phyloP scores from a whole-genome alignment of 2,113 vertebrate genomes.

The Ranitomeya variabilis region DNA sequence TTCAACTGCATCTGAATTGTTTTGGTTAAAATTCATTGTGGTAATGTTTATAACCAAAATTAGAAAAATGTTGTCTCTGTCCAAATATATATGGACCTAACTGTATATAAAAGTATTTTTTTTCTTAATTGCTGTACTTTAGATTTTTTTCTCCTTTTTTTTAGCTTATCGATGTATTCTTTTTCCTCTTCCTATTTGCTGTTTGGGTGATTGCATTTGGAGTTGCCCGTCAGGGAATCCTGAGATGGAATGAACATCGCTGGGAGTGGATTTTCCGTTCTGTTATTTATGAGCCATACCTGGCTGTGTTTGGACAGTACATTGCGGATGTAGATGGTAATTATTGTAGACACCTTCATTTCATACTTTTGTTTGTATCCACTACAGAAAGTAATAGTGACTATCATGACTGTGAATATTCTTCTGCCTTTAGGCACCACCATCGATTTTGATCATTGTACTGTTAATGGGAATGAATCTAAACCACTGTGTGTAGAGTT shows the following conservation, averaged over 20 bases:
- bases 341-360: neutral
- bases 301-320: slow-evolving; percentile 81
- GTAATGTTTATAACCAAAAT: no score
- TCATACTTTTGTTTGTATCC: neutral
- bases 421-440: slow-evolving; percentile 70
- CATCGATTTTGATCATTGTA: slow-evolving; percentile 75
- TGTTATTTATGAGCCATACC: slow-evolving; percentile 77
- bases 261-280: slow-evolving; percentile 83
- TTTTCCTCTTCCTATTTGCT: slow-evolving; percentile 81
- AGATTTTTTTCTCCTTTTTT: slow-evolving; percentile 34
- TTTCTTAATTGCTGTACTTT: neutral
- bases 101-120: neutral
- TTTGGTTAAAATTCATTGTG: no score
- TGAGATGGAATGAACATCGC: slow-evolving; percentile 76
- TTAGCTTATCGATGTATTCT: slow-evolving; percentile 79
- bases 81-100: no score
- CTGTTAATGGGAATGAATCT: slow-evolving; percentile 77
- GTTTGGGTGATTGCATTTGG: slow-evolving; percentile 83
- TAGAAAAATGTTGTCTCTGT: no score
- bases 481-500: slow-evolving; percentile 78
- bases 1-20: no score
- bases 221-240: slow-evolving; percentile 78
- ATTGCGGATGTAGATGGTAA: slow-evolving; percentile 78
- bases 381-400: neutral
- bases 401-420: neutral